Conservation (phyloP, 2,888 invertebrate genomes). For the Stenurella melanura region DNA sequence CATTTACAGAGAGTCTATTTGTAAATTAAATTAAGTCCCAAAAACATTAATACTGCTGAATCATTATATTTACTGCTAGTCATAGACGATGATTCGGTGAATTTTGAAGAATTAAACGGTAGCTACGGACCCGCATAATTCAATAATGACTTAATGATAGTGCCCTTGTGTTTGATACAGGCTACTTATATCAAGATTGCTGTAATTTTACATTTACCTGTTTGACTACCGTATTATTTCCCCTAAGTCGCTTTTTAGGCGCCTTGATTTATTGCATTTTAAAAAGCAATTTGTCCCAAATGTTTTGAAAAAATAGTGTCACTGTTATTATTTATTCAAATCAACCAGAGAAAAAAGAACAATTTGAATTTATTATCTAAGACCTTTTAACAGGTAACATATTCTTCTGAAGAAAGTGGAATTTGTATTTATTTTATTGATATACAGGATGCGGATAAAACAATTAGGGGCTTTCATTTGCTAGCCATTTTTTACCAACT, state of each 20-base stretch:
- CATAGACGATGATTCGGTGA: conserved; percentile 54
- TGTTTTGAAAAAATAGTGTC: conserved; percentile 47
- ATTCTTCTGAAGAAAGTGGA: background rate
- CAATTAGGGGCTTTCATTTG: too few species aligned
- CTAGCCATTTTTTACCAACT: too few species aligned
- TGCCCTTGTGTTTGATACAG: conserved; percentile 61
- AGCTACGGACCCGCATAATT: conserved; percentile 63
- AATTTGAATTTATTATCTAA: background rate
- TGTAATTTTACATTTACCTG: conserved; percentile 56
- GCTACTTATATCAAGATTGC: conserved; percentile 59
- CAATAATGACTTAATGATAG: conserved; percentile 65
- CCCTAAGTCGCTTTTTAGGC: conserved; percentile 49
- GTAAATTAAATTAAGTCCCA: conserved; percentile 41
- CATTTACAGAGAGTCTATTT: background rate
- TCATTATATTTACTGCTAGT: conserved; percentile 48
- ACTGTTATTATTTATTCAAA: conserved; percentile 48
- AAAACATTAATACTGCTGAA: conserved; percentile 48
- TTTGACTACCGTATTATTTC: conserved; percentile 43
- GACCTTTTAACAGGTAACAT: background rate
- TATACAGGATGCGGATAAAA: too few species aligned
- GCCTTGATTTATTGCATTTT: conserved; percentile 62
- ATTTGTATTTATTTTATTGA: background rate
- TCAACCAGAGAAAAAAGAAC: conserved; percentile 1
- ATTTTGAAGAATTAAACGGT: conserved; percentile 64
- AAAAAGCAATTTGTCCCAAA: conserved; percentile 46